A percentile compares a stretch with the other conserved stretches of the same genome.
Evolutionary conservation across 2,888 invertebrate genomes (phyloP).

Genomic region (Pachydiplax longipennis): DNA sequence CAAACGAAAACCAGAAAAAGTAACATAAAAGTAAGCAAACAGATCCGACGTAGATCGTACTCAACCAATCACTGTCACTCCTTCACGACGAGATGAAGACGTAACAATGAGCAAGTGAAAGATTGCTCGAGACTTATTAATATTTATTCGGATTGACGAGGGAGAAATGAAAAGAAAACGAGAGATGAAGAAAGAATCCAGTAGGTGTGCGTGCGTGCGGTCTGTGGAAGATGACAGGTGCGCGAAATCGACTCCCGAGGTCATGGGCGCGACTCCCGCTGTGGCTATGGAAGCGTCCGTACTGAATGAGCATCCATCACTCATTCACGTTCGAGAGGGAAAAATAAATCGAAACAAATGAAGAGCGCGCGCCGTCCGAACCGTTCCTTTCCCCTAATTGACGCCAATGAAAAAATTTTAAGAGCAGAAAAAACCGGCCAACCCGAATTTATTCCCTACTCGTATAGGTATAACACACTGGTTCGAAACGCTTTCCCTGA

Average conservation of each 20-base stretch:
- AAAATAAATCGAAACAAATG: no score
- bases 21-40: no score
- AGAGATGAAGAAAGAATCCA: not conserved
- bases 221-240: not conserved
- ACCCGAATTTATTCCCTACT: not conserved
- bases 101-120: no score
- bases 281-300: slow-evolving; percentile 8
- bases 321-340: not conserved
- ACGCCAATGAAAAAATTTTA: not conserved
- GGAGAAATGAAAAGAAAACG: no score
- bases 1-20: no score
- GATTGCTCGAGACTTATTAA: no score
- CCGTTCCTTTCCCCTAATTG: not conserved
- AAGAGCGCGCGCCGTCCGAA: not conserved
- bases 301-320: slow-evolving; percentile 23
- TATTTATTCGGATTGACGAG: no score
- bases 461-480: not conserved
- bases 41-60: no score
- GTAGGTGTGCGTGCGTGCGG: not conserved
- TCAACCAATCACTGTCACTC: no score
- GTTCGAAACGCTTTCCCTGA: not conserved
- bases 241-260: not conserved
- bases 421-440: not conserved
- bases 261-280: slow-evolving; percentile 30
- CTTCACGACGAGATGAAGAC: no score